Evolutionary conservation across 2,888 invertebrate genomes (phyloP), one percentile per base, ranked within the genome.

Genomic region (Pimpla rufipes): DNA sequence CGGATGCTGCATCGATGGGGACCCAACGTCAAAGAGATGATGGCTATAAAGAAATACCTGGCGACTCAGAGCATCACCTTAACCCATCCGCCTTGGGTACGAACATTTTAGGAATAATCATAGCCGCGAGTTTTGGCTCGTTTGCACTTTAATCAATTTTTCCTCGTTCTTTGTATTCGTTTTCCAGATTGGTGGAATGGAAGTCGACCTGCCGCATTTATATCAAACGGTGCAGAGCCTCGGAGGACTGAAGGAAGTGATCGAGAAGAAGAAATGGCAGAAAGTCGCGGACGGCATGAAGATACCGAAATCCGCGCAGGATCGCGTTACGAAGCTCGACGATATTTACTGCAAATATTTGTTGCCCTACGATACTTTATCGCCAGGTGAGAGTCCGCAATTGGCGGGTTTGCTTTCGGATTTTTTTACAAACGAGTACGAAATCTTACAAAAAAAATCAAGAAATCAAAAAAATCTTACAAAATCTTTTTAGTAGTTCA

Each of bases 281-380:
- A 96, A 96, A 85, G 97, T 99, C 0, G 98, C 98, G 0, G 98
- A 98, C 88, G 95, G 96, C n/a, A 96, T 98, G 96, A 96, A 96
- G 89, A 96, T 98, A 88, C 96, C 96, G 0, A 97, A 96, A 93
- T 94, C 96, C 8, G 96, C 96, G 0, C 96, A 97, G 90, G 97
- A 97, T 89, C 95, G 97, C 62, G 96, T 96, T 1, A 96, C 96
- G 1, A 97, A 97, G 91, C 93, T 99, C 7, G 98, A 98, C 90
- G 96, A 97, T 86, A 96, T 98, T 55, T 99, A 98, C 92, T 97
- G 98, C 91, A 98, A 98, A 94, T 98, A 97, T 93, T 94, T 99
- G 62, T 94, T 99, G 85, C 97, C 98, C 0, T 99, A 98, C 90
- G 98, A 98, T 86, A 97, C 97, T 0, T 93, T 98, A 3, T 96